Evolutionary conservation across 2,797 vertebrate species (phyloP), one percentile per base, ranked within the genome.

Genomic region (Spinus olivaceus): DNA sequence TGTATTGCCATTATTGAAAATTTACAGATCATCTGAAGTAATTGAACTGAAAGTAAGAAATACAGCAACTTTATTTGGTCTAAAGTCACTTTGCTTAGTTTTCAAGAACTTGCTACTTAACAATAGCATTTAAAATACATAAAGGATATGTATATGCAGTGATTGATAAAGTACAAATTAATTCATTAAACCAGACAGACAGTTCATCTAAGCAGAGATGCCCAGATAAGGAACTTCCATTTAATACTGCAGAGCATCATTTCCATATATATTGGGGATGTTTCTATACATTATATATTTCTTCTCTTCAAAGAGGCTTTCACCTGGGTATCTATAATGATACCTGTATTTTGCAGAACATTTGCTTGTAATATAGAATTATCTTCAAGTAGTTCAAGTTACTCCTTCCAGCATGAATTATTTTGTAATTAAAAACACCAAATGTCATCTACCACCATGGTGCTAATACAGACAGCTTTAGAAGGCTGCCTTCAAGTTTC

Each of bases 1-100:
- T 73, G 84, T 88, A 97, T 86, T 97, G 90, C 95, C 97, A 87
- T 96, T 84, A 95, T 54, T 86, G 93, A 93, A 92, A 91, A 93
- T 80, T 61, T 82, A 87, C 83, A 91, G 46, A 72, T 74, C 67
- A 83, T 44, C 30, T 82, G 57, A 91, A 92, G 65, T 53, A 82
- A 85, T 9, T 35, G 37, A 85, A 89, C 53, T 57, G 83, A 73
- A 95, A 95, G 42, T 41, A 94, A 95, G 79, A 93, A 87, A 89
- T 28, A 81, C 5, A 37, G 57, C 1, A 2, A 19, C 16, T 87
- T 88, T 56, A 89, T 60, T 77, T 77, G 63, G 23, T 74, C 57
- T 56, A 46, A 90, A 73, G 12, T 64, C 83, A 49, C 8, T 54
- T 81, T 1, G 69, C 7, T 47, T 76, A 25, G 4, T 41, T 86